These are phyloP conservation scores for Pseudomyrmex cubaensis DNA, from an alignment of 1,140 invertebrate genomes.

Conservation along the genomic window DNA sequence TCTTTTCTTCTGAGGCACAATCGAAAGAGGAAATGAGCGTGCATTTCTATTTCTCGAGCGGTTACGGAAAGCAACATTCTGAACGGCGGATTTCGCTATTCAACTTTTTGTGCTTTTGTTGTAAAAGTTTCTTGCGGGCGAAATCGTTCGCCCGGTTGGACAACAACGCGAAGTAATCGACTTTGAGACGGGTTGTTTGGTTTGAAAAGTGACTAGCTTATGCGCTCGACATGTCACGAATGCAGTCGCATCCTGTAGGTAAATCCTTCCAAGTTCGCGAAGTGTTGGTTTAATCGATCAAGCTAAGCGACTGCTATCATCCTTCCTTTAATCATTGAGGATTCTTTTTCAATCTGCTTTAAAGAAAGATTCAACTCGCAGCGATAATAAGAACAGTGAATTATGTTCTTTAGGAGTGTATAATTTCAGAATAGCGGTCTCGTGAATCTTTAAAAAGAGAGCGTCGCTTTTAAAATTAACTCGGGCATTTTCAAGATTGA, in stretches of 20 bases:
- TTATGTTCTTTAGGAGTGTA: conserved; percentile 16
- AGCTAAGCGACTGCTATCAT: neutral
- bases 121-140: neutral
- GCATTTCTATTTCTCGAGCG: neutral
- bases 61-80: neutral
- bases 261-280: neutral
- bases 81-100: neutral
- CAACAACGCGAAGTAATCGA: conserved; percentile 39
- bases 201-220: conserved; percentile 25
- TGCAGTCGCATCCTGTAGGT: neutral
- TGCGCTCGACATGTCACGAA: neutral
- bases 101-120: neutral
- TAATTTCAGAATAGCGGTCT: conserved; percentile 5
- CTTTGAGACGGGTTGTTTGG: conserved; percentile 32
- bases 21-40: neutral
- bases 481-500: conserved; percentile 26
- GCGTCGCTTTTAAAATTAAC: conserved; percentile 25
- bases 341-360: neutral
- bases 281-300: neutral
- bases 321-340: neutral
- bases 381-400: conserved; percentile 19
- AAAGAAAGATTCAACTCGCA: neutral
- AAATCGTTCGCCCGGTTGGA: conserved; percentile 10
- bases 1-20: conserved; percentile 11
- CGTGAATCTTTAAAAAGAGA: neutral